Conservation (phyloP, 2,113 vertebrate genomes). For the Macaca nemestrina region DNA sequence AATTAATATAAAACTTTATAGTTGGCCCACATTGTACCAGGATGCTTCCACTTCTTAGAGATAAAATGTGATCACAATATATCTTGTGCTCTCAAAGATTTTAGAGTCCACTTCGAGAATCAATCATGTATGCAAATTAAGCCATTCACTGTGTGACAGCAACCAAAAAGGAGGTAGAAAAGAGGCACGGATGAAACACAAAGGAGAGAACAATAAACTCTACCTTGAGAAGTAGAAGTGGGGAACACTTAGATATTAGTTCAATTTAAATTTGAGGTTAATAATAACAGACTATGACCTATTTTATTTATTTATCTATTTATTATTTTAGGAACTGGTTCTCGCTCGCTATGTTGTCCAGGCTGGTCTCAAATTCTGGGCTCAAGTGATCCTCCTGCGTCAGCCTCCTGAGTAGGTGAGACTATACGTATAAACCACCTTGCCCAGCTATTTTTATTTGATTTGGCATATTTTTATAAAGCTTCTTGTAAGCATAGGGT, state of each 20-base stretch:
- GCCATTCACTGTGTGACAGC: background rate
- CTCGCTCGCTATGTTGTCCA: accelerated
- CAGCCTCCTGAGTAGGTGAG: background rate
- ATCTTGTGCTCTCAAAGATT: background rate
- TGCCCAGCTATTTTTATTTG: background rate
- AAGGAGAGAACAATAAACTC: background rate
- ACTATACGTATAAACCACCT: background rate
- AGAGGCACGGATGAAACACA: background rate
- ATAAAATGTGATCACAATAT: background rate
- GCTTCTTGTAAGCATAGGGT: background rate
- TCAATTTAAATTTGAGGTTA: constrained; percentile 10
- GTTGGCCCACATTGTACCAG: background rate
- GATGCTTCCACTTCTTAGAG: background rate
- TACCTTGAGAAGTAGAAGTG: background rate
- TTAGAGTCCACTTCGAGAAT: background rate
- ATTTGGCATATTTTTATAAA: background rate
- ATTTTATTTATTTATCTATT: background rate
- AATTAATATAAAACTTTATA: background rate
- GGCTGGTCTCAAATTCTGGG: background rate
- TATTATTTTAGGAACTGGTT: background rate
- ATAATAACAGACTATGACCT: background rate
- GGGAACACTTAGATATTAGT: background rate
- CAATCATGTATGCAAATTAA: background rate
- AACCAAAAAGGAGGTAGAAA: background rate
- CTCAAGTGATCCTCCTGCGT: background rate